phyloP scores from a whole-genome alignment of 2,113 vertebrate species.

The Callipepla squamata region DNA sequence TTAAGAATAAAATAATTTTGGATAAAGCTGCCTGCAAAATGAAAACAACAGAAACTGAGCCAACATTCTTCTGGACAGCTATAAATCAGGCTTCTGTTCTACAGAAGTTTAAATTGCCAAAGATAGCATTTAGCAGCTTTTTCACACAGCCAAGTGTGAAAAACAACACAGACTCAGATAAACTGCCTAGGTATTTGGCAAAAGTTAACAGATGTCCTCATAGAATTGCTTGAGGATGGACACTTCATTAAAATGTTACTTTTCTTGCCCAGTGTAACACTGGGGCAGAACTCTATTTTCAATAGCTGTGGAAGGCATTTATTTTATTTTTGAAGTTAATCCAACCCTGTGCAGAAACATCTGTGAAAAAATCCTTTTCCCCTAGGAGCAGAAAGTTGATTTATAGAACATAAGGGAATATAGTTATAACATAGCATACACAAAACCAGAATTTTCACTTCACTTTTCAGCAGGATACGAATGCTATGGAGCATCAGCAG shows the following conservation, averaged over 20 bases:
- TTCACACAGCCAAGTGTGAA: background rate
- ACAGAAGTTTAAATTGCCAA: background rate
- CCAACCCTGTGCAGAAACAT: background rate
- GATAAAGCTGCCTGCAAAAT: background rate
- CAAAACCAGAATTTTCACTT: background rate
- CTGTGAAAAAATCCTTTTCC: background rate
- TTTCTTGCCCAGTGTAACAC: background rate
- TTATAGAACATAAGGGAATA: background rate
- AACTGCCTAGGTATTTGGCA: background rate
- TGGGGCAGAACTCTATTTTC: slow-evolving; percentile 7
- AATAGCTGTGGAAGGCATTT: background rate
- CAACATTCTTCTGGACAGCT: background rate
- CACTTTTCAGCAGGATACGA: background rate
- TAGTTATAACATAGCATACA: background rate
- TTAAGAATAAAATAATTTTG: slow-evolving; percentile 26
- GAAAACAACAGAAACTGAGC: background rate
- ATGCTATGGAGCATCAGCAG: background rate
- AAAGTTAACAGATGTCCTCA: background rate
- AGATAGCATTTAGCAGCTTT: background rate
- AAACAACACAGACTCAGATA: background rate
- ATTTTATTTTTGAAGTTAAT: slow-evolving; percentile 34
- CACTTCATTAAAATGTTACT: slow-evolving; percentile 30
- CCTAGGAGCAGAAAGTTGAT: background rate
- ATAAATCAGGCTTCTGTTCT: background rate
- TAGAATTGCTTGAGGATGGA: background rate